Base-by-base conservation (phyloP, 2,888 invertebrate species). In the Eupithecia inturbata region DNA sequence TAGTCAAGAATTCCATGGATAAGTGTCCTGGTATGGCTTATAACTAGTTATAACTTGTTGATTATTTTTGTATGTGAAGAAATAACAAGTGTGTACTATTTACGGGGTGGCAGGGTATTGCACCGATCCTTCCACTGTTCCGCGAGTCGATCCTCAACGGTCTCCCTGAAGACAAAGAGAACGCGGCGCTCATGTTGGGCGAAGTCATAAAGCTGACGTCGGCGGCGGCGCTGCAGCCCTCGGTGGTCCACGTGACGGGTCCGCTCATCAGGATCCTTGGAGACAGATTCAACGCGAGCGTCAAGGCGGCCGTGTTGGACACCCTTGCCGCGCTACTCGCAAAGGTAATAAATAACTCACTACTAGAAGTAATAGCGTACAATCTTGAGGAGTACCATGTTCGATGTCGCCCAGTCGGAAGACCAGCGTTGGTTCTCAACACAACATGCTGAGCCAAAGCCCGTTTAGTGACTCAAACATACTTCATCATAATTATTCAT, bases 261-360 rank as follows among this genome's bases (percentile, higher is more conserved):
- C 99, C 99, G 0, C 95, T 99, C 78, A 99, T 99, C 92, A 96
- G 99, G 84, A 99, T 99, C 89, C 96, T 99, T 70, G 99, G 99
- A 14, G 99, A 99, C 91, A 95, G 99, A 76, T 99, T 99, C 92
- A 97, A 97, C 85, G 96, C 97, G 85, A 98, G 97, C 83, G 98
- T 99, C 0, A 99, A 99, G 92, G 98, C 98, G 0, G 98, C 99
- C 41, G 99, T 99, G 45, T 94, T 99, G 36, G 99, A 99, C 89
- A 99, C 99, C 0, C 95, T 99, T 33, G 98, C 98, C 0, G 96
- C 97, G 77, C 95, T 99, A n/a, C 95, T 99, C 14, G 96, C 97
- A 45, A 99, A 99, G 96, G 98, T 97, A 68, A 1, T 26, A n/a
- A 5, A 26, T 70, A 14, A 22, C 57, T 26, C 12, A 3, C 45